A percentile compares a stretch with the other conserved stretches of the same genome.
Evolutionary conservation across 2,888 invertebrate genomes (phyloP).

Genomic region (Drosophila neotestacea): DNA sequence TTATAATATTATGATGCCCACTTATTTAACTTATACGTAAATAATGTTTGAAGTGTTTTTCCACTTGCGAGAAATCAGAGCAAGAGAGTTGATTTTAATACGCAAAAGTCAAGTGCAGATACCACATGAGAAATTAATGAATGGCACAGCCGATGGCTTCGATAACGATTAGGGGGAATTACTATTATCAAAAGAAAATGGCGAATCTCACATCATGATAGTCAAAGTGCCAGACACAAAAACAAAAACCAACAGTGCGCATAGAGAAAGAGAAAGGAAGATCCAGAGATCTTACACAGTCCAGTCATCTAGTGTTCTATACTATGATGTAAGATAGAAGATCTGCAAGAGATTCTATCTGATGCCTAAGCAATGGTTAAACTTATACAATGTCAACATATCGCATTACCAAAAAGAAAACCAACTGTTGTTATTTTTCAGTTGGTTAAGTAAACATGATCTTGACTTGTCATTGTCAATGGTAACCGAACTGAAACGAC

Average conservation of each 20-base stretch:
- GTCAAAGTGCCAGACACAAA: slow-evolving; percentile 12
- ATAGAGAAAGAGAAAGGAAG: slow-evolving; percentile 39
- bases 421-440: slow-evolving; percentile 65
- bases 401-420: slow-evolving; percentile 53
- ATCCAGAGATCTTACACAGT: neutral
- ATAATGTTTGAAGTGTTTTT: slow-evolving; percentile 37
- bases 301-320: neutral
- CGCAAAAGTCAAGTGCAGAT: slow-evolving; percentile 28
- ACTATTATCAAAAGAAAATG: slow-evolving; percentile 59
- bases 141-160: slow-evolving; percentile 30
- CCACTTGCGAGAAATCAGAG: slow-evolving; percentile 24
- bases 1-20: slow-evolving; percentile 6
- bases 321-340: neutral
- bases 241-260: slow-evolving; percentile 13
- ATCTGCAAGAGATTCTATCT: slow-evolving; percentile 21
- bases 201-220: slow-evolving; percentile 16
- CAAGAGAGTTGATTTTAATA: slow-evolving; percentile 35
- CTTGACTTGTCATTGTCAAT: slow-evolving; percentile 75
- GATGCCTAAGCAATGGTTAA: slow-evolving; percentile 62
- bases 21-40: slow-evolving; percentile 23
- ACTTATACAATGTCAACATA: slow-evolving; percentile 63
- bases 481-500: slow-evolving; percentile 60
- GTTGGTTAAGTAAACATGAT: slow-evolving; percentile 82
- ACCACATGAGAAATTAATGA: slow-evolving; percentile 37
- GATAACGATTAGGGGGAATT: slow-evolving; percentile 33